These are phyloP conservation scores for Coregonus ussuriensis DNA, from an alignment of 2,797 vertebrate genomes.

Conservation along the genomic window DNA sequence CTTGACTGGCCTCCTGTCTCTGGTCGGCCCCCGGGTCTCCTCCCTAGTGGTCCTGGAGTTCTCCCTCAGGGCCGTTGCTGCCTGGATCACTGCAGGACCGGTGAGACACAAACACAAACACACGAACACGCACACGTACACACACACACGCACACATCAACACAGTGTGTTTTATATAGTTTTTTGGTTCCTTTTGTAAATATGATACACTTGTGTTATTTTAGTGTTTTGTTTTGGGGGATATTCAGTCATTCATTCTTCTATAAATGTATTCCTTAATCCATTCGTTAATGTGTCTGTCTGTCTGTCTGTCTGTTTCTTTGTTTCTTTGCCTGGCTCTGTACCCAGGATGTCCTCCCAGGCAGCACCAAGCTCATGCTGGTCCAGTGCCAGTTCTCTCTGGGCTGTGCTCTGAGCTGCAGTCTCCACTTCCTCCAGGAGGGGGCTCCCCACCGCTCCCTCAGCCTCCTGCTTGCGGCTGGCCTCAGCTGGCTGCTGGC, in stretches of 20 bases:
- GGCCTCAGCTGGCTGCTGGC: slow-evolving; percentile 77
- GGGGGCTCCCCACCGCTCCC: slow-evolving; percentile 77
- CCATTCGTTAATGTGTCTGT: not conserved
- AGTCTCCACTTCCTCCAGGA: slow-evolving; percentile 84
- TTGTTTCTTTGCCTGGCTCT: not conserved
- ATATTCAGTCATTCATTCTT: not conserved
- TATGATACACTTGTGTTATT: not conserved
- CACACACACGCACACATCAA: not conserved
- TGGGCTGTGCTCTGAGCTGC: slow-evolving; percentile 85
- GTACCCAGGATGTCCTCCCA: slow-evolving; percentile 34
- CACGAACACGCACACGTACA: too few relatives aligned
- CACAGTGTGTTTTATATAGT: not conserved
- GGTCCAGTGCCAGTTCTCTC: slow-evolving; percentile 84
- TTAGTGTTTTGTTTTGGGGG: not conserved
- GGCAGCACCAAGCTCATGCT: slow-evolving; percentile 65
- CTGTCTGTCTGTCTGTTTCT: not conserved
- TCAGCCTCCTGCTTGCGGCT: slow-evolving; percentile 62
- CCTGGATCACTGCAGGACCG: slow-evolving; percentile 68
- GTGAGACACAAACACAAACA: slow-evolving; percentile 57
- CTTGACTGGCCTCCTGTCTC: slow-evolving; percentile 79
- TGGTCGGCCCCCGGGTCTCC: slow-evolving; percentile 79
- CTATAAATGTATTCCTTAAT: not conserved
- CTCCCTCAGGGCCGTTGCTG: slow-evolving; percentile 78
- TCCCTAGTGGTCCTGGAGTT: slow-evolving; percentile 88
- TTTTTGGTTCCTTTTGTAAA: not conserved